These are phyloP conservation scores for Palloptera scutellata DNA, from an alignment of 2,888 invertebrate genomes.

Conservation along the genomic window DNA sequence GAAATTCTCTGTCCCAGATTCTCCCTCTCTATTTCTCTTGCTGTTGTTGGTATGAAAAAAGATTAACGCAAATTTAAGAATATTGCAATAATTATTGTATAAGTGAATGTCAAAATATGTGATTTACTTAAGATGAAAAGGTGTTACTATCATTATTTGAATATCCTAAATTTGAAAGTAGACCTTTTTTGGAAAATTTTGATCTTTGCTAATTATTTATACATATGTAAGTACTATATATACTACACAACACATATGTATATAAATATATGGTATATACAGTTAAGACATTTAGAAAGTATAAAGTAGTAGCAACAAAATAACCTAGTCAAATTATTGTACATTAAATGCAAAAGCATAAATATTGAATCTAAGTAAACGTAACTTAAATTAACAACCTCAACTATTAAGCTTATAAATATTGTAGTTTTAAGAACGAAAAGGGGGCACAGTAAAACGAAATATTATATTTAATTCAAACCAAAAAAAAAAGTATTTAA, in stretches of 20 bases:
- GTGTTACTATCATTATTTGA: slow-evolving; percentile 28
- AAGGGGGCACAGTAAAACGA: not conserved
- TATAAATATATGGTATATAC: not conserved
- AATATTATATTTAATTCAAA: no score
- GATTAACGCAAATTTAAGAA: not conserved
- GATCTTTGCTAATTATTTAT: not conserved
- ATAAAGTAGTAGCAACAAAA: not conserved
- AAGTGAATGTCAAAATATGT: slow-evolving; percentile 63
- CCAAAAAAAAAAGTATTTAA: no score
- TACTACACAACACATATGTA: not conserved
- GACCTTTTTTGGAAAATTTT: not conserved
- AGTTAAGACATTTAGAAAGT: not conserved
- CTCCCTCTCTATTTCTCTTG: no score
- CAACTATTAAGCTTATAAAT: not conserved
- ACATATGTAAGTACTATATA: not conserved
- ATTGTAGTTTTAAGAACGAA: slow-evolving; percentile 4
- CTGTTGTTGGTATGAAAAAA: not conserved
- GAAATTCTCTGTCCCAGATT: no score
- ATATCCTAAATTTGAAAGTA: not conserved
- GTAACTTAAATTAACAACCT: not conserved
- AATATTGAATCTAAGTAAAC: not conserved
- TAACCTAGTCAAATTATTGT: slow-evolving; percentile 19
- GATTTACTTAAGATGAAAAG: slow-evolving; percentile 61
- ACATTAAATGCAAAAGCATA: not conserved
- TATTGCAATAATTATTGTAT: slow-evolving; percentile 24